Conservation (phyloP, 2,113 vertebrate species). For the Lepus timidus region DNA sequence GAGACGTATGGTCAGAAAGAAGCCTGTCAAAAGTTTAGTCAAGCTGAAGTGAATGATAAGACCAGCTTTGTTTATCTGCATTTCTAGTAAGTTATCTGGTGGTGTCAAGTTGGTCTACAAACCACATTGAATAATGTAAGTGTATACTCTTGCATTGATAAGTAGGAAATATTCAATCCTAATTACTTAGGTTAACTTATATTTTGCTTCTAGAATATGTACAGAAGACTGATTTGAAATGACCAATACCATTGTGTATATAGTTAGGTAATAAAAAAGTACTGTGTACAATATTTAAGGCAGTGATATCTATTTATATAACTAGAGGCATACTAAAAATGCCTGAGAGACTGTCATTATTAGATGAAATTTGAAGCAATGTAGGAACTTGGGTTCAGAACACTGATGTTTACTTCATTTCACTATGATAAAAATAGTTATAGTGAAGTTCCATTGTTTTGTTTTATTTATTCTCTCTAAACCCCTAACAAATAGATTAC, state of each 20-base stretch:
- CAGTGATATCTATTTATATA: background rate
- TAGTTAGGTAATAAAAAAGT: background rate
- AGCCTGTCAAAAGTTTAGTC: background rate
- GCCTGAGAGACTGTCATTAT: background rate
- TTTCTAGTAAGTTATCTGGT: constrained; percentile 3
- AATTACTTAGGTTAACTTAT: background rate
- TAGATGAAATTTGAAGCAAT: constrained; percentile 34
- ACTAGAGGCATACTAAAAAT: background rate
- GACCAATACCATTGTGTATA: background rate
- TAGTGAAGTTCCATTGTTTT: background rate
- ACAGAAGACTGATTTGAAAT: constrained; percentile 9
- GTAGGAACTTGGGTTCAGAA: background rate
- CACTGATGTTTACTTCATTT: constrained; percentile 13
- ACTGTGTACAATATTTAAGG: background rate
- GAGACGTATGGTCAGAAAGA: background rate
- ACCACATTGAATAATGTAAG: background rate
- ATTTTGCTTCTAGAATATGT: background rate
- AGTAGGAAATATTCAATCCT: background rate
- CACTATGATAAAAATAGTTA: constrained; percentile 6
- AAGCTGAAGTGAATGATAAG: background rate
- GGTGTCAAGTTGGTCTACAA: background rate
- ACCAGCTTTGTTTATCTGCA: background rate
- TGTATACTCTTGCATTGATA: background rate
- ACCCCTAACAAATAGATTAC: background rate
- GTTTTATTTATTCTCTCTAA: constrained; percentile 41